Evolutionary conservation across 2,113 vertebrate genomes (phyloP).

Genomic region (Climacteris rufus): DNA sequence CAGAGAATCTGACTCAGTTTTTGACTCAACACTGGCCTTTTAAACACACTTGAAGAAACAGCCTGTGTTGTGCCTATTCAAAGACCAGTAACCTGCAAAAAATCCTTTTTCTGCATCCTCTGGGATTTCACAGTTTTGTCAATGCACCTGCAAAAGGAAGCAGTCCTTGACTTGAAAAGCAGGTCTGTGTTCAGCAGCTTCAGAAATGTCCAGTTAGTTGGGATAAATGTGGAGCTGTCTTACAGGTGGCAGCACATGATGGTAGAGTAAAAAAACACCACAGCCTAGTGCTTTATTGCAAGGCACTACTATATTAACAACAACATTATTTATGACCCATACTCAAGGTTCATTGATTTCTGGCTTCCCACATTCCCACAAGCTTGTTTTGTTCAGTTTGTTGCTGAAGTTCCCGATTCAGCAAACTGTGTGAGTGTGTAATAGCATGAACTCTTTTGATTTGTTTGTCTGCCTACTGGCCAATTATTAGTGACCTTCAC

Average conservation of each 20-base stretch:
- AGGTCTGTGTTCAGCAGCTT: background rate
- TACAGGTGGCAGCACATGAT: background rate
- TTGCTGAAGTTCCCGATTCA: background rate
- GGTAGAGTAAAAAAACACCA: background rate
- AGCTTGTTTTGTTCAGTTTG: background rate
- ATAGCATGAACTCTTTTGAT: background rate
- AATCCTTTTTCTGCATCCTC: background rate
- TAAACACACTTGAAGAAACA: background rate
- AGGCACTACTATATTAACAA: background rate
- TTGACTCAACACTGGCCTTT: background rate
- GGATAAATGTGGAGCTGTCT: background rate
- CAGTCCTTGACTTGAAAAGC: background rate
- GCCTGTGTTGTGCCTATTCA: background rate
- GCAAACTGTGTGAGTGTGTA: background rate
- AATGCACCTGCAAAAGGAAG: background rate
- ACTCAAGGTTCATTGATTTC: background rate
- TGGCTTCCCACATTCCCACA: background rate
- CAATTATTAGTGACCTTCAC: background rate
- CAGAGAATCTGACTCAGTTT: background rate
- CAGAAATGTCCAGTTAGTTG: background rate
- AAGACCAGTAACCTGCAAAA: background rate
- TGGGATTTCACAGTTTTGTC: background rate
- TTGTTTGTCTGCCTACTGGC: background rate
- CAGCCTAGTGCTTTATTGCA: background rate
- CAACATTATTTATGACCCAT: background rate